Evolutionary conservation across 2,113 vertebrate genomes (phyloP).

Genomic region (Dromas ardeola): DNA sequence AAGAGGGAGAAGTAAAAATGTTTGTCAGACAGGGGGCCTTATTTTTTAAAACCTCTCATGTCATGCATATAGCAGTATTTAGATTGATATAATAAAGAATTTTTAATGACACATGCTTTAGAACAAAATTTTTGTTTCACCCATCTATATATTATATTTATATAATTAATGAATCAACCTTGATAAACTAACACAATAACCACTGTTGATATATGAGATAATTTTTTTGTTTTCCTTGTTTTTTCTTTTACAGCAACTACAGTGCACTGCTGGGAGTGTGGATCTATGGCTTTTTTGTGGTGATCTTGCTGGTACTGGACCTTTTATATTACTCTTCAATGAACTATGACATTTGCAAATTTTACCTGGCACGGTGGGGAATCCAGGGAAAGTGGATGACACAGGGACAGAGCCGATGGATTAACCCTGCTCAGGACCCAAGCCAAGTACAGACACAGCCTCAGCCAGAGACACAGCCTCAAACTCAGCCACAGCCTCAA

Average conservation of each 20-base stretch:
- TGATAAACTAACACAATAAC: not conserved
- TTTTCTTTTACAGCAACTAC: slow-evolving; percentile 87
- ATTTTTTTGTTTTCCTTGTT: not conserved
- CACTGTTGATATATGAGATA: not conserved
- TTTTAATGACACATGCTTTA: not conserved
- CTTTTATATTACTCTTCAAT: slow-evolving; percentile 97
- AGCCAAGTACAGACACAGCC: slow-evolving; percentile 71
- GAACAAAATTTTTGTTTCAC: not conserved
- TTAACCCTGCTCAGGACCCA: slow-evolving; percentile 79
- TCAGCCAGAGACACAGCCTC: slow-evolving; percentile 66
- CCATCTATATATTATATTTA: not conserved
- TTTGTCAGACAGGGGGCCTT: not conserved
- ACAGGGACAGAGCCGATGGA: slow-evolving; percentile 87
- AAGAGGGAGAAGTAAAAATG: not conserved
- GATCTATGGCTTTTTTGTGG: slow-evolving; percentile 97
- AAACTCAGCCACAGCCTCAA: slow-evolving; percentile 64
- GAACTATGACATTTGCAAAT: slow-evolving; percentile 94
- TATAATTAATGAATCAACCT: not conserved
- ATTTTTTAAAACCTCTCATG: not conserved
- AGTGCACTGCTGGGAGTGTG: slow-evolving; percentile 95
- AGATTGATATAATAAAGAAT: not conserved
- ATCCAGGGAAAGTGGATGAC: slow-evolving; percentile 93
- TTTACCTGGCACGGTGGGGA: slow-evolving; percentile 95
- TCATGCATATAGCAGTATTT: not conserved
- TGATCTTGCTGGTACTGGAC: slow-evolving; percentile 91